A percentile compares a stretch with the other conserved stretches of the same genome.
Conservation (phyloP, 2,113 vertebrate genomes). For the Bagarius yarrelli region DNA sequence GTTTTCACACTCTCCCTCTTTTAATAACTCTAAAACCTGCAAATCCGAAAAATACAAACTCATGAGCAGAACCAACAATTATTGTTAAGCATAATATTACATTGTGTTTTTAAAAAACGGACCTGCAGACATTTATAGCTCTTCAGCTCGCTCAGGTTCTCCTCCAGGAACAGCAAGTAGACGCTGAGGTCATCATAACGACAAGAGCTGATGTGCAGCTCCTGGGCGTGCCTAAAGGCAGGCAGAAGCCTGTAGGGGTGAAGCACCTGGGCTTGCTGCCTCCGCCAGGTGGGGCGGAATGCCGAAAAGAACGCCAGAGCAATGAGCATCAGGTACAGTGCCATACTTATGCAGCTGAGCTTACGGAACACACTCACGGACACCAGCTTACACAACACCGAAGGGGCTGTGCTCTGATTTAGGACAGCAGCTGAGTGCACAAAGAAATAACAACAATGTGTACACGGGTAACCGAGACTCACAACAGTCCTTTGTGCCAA, state of each 20-base stretch:
- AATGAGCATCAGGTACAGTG: conserved; percentile 77
- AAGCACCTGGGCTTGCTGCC: conserved; percentile 78
- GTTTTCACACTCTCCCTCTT: conserved; percentile 71
- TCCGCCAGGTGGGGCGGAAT: conserved; percentile 76
- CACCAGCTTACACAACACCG: conserved; percentile 89
- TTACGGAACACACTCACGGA: conserved; percentile 88
- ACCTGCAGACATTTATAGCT: conserved; percentile 91
- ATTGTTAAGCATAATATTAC: background rate
- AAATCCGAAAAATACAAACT: background rate
- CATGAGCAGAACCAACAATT: background rate
- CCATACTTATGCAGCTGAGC: conserved; percentile 87
- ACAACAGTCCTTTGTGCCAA: background rate
- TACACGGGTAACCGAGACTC: background rate
- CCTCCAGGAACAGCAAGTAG: conserved; percentile 89
- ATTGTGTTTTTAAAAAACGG: background rate
- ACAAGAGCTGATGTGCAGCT: conserved; percentile 66
- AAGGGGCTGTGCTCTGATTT: conserved; percentile 78
- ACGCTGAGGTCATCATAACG: conserved; percentile 87
- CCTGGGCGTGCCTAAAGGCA: conserved; percentile 77
- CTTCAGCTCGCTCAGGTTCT: conserved; percentile 91
- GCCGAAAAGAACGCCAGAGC: conserved; percentile 79
- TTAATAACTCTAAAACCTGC: conserved; percentile 85
- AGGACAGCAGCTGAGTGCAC: conserved; percentile 82
- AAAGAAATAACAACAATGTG: background rate
- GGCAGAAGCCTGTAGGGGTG: conserved; percentile 87